A percentile compares a stretch with the other conserved stretches of the same genome.
Evolutionary conservation across 2,797 vertebrate species (phyloP).

Genomic region (Manis javanica): DNA sequence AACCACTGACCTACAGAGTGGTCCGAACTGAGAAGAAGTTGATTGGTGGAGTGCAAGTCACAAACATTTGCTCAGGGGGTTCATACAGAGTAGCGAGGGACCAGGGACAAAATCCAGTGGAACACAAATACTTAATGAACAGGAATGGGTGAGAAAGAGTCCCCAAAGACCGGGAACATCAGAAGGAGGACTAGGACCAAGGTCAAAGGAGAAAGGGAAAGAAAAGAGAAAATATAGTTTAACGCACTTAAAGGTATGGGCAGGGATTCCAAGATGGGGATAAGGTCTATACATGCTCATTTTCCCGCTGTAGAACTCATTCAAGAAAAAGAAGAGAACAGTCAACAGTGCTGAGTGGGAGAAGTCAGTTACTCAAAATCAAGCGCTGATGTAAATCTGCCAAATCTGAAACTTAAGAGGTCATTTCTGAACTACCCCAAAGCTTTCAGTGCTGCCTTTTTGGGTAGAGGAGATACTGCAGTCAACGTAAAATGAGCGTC

Average conservation of each 20-base stretch:
- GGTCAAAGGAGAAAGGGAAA: not conserved
- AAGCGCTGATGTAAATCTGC: not conserved
- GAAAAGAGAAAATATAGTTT: not conserved
- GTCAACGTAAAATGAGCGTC: not conserved
- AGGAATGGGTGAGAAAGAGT: not conserved
- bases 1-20: not conserved
- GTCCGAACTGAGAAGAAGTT: not conserved
- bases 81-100: not conserved
- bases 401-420: not conserved
- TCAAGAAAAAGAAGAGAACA: not conserved
- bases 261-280: not conserved
- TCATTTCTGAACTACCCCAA: not conserved
- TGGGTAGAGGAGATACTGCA: not conserved
- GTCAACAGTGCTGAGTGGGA: not conserved
- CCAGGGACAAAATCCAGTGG: not conserved
- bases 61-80: not conserved
- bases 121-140: not conserved
- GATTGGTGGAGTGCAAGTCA: not conserved
- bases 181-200: not conserved
- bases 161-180: rapidly evolving
- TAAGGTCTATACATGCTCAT: not conserved
- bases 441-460: not conserved
- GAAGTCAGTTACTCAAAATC: not conserved
- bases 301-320: not conserved
- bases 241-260: not conserved